Evolutionary conservation across 2,797 vertebrate species (phyloP).

Genomic region (Chloroceryle inda): DNA sequence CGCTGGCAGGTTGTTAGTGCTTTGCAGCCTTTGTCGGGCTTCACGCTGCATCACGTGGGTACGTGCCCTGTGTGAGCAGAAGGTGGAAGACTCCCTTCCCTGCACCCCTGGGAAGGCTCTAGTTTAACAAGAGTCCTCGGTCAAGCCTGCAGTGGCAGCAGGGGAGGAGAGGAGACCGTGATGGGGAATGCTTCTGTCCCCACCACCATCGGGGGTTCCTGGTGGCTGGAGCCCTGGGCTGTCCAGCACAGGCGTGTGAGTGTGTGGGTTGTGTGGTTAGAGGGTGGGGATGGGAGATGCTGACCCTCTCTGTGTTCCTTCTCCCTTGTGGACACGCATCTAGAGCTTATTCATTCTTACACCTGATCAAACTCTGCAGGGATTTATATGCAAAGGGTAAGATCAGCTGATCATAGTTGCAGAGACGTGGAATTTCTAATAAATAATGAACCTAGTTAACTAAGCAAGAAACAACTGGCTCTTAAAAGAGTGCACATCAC

Average conservation of each 20-base stretch:
- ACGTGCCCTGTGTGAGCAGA: neutral
- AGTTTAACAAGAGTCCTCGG: neutral
- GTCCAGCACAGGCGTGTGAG: neutral
- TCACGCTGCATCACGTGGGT: neutral
- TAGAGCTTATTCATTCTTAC: neutral
- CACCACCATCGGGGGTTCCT: neutral
- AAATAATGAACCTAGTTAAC: neutral
- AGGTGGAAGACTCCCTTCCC: neutral
- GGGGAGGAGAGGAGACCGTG: neutral
- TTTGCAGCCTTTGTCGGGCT: neutral
- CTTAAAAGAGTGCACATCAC: neutral
- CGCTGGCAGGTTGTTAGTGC: neutral
- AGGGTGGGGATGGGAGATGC: neutral
- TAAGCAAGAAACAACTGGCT: neutral
- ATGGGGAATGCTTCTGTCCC: neutral
- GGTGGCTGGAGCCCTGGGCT: neutral
- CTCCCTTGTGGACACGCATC: accelerated
- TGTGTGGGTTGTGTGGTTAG: neutral
- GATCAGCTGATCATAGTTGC: neutral
- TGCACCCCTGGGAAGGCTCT: neutral
- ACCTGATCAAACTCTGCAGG: neutral
- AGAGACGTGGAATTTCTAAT: neutral
- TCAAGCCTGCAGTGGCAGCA: neutral
- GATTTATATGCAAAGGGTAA: neutral
- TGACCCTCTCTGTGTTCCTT: neutral